Evolutionary conservation across 2,797 vertebrate species (phyloP).

Genomic region (Melanotaenia pygmaea): DNA sequence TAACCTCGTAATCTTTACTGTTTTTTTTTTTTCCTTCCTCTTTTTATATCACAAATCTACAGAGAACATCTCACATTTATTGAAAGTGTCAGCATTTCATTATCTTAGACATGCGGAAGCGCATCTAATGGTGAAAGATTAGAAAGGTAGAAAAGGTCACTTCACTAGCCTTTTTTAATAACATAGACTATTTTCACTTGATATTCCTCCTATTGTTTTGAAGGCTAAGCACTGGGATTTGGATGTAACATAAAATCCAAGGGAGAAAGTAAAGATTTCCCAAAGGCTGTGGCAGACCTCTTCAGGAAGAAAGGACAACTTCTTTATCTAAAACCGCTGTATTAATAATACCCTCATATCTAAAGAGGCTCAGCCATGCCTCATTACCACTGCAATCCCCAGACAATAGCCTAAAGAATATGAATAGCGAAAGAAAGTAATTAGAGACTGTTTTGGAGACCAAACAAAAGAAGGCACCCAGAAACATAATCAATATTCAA

Average conservation of each 20-base stretch:
- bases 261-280: constrained; percentile 49
- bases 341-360: constrained; percentile 70
- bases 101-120: constrained; percentile 41
- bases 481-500: constrained; percentile 81
- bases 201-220: constrained; percentile 39
- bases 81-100: constrained; percentile 37
- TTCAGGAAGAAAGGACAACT: constrained; percentile 67
- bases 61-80: constrained; percentile 34
- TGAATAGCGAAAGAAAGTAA: constrained; percentile 71
- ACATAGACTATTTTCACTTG: constrained; percentile 27
- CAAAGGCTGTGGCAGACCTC: constrained; percentile 43
- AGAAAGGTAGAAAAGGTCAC: constrained; percentile 54
- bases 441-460: constrained; percentile 74
- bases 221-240: constrained; percentile 35
- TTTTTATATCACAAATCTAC: constrained; percentile 10
- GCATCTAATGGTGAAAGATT: constrained; percentile 48
- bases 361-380: constrained; percentile 74
- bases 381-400: constrained; percentile 75
- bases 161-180: constrained; percentile 21
- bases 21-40: not conserved
- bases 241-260: constrained; percentile 38
- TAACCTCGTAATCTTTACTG: not conserved
- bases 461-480: constrained; percentile 74
- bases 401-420: constrained; percentile 71
- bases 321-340: constrained; percentile 70